A percentile compares a stretch with the other conserved stretches of the same genome.
These are phyloP conservation scores for Haemorhous mexicanus DNA, from an alignment of 2,113 vertebrate genomes.

Conservation along the genomic window DNA sequence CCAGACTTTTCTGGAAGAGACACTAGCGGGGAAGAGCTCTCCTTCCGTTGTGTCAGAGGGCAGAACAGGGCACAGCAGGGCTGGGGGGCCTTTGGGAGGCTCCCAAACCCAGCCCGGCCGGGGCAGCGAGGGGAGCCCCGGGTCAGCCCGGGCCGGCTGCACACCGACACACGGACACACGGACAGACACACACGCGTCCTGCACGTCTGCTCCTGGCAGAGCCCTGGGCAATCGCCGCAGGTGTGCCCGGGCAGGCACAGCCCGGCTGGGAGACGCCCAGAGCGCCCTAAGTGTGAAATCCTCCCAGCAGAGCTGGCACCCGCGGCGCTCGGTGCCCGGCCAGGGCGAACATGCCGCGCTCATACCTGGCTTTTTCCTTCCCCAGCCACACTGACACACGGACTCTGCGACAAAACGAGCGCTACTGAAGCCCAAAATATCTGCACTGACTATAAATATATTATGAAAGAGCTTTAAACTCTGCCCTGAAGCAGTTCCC, in stretches of 20 bases:
- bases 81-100: neutral
- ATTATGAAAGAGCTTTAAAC: constrained; percentile 34
- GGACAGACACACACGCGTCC: neutral
- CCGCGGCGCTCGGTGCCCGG: neutral
- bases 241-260: neutral
- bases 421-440: constrained; percentile 3
- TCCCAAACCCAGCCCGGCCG: neutral
- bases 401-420: constrained; percentile 35
- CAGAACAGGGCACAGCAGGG: neutral
- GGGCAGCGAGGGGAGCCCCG: rapidly evolving
- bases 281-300: neutral
- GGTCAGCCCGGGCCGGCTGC: neutral
- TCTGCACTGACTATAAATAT: constrained; percentile 43
- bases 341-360: neutral
- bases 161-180: neutral
- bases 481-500: neutral
- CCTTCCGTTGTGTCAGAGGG: neutral
- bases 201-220: neutral
- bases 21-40: neutral
- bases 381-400: neutral
- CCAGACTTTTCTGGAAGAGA: neutral
- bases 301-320: neutral
- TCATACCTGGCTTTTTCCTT: neutral
- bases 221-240: rapidly evolving
- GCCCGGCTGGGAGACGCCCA: neutral